Conservation (phyloP, 2,888 invertebrate species). For the Odontothrips loti region DNA sequence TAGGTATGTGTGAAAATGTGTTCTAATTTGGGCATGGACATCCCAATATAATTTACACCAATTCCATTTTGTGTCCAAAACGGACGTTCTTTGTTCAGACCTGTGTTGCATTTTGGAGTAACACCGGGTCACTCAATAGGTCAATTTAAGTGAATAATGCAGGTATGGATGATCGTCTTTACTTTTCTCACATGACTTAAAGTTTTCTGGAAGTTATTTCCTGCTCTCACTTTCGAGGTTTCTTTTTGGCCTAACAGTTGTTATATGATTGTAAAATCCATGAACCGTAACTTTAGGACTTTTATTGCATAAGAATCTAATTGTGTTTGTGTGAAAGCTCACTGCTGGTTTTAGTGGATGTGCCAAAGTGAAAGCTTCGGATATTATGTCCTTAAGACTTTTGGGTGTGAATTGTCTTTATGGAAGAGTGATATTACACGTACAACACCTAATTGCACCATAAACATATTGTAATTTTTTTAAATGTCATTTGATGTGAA, state of each 20-base stretch:
- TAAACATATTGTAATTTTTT: neutral
- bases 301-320: neutral
- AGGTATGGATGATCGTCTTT: too few species aligned
- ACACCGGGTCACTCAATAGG: too few species aligned
- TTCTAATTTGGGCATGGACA: neutral
- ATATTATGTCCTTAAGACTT: neutral
- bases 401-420: neutral
- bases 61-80: neutral
- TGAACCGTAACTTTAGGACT: neutral
- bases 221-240: neutral
- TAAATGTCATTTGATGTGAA: too few species aligned
- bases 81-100: too few species aligned
- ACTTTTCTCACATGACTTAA: neutral
- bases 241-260: constrained; percentile 1
- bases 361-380: constrained; percentile 18
- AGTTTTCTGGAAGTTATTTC: neutral
- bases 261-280: neutral
- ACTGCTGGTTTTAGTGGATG: neutral
- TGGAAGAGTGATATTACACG: neutral
- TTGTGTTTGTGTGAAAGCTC: neutral
- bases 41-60: neutral
- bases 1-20: neutral
- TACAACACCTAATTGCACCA: neutral
- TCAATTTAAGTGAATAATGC: too few species aligned
- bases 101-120: too few species aligned